Conservation (phyloP, 2,888 invertebrate genomes). For the Athripsodes cinereus region DNA sequence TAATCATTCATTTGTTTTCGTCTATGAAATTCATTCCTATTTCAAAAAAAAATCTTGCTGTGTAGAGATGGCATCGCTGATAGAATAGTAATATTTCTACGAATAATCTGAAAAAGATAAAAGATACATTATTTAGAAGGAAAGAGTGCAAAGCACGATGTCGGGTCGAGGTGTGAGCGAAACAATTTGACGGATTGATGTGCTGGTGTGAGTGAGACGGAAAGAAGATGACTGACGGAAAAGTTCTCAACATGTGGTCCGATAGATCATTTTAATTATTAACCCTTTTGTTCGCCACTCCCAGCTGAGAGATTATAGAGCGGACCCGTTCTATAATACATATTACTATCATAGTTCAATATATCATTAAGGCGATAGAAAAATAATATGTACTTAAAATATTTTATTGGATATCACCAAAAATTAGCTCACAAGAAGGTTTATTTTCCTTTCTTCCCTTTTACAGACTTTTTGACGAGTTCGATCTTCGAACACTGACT, state of each 20-base stretch:
- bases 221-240: constrained; percentile 22
- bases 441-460: too few relatives aligned
- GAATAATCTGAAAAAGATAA: background rate
- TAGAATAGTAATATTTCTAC: background rate
- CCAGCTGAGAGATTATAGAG: background rate
- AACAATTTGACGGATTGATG: background rate
- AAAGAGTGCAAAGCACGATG: background rate
- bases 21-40: background rate
- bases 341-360: too few relatives aligned
- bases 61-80: background rate
- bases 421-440: too few relatives aligned
- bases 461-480: too few relatives aligned
- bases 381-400: too few relatives aligned
- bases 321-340: too few relatives aligned
- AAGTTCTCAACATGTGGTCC: constrained; percentile 21
- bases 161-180: background rate
- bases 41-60: background rate
- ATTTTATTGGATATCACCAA: too few relatives aligned
- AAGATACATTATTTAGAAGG: background rate
- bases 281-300: constrained; percentile 20
- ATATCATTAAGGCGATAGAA: too few relatives aligned
- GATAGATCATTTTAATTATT: constrained; percentile 25
- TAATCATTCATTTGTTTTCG: background rate
- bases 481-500: too few relatives aligned
- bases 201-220: background rate